A percentile compares a stretch with the other conserved stretches of the same genome.
Conservation (phyloP, 2,888 invertebrate genomes). For the Pseudeuparius sepicola region DNA sequence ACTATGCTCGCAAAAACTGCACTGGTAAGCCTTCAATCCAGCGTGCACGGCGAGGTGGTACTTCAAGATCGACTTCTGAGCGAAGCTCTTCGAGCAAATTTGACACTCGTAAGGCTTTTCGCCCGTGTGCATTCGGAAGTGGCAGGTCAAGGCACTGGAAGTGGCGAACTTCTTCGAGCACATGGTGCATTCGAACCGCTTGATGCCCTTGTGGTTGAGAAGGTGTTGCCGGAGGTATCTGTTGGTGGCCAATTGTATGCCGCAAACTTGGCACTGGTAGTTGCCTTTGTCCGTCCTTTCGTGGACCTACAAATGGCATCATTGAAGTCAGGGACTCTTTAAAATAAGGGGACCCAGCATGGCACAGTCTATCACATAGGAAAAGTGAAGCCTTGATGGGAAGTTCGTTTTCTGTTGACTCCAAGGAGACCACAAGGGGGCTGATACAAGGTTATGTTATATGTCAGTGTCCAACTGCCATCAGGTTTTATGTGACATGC, state of each 20-base stretch:
- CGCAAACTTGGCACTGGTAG: conserved; percentile 43
- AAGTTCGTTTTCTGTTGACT: too few relatives aligned
- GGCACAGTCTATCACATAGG: too few relatives aligned
- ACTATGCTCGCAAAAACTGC: conserved; percentile 25
- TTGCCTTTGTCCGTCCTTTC: conserved; percentile 21
- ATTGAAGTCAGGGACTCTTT: too few relatives aligned
- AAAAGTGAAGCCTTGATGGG: too few relatives aligned
- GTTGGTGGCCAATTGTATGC: conserved; percentile 40
- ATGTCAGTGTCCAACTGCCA: too few relatives aligned
- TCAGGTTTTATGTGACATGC: too few relatives aligned
- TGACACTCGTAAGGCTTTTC: conserved; percentile 38
- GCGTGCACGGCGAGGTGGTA: conserved; percentile 27
- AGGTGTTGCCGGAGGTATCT: conserved; percentile 25
- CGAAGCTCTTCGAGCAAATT: conserved; percentile 23
- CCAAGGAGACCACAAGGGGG: too few relatives aligned
- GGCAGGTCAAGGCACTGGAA: conserved; percentile 36
- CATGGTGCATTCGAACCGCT: conserved; percentile 32
- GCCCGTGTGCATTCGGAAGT: conserved; percentile 33
- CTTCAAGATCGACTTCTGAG: conserved; percentile 20
- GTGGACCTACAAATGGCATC: too few relatives aligned
- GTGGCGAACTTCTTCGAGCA: conserved; percentile 29
- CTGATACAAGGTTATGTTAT: too few relatives aligned
- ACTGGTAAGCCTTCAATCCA: conserved; percentile 23
- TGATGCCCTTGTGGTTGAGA: conserved; percentile 27
- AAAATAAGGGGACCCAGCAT: too few relatives aligned